phyloP scores from a whole-genome alignment of 2,888 invertebrate genomes.

The Diaprepes abbreviatus region DNA sequence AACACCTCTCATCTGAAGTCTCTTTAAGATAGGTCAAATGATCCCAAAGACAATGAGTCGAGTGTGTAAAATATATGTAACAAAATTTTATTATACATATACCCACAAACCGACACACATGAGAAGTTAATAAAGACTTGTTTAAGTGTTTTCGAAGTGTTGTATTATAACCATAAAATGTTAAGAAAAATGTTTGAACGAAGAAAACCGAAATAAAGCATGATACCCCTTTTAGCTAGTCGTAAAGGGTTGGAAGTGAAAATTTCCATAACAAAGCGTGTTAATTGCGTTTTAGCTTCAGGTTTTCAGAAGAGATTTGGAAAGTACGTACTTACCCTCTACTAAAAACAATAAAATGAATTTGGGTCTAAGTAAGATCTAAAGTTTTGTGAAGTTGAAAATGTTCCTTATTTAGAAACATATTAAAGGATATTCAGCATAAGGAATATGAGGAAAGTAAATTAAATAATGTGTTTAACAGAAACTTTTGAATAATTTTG shows the following conservation, averaged over 20 bases:
- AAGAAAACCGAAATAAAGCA: not conserved
- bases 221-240: not conserved
- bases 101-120: too few relatives aligned
- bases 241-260: not conserved
- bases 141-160: too few relatives aligned
- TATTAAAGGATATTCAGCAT: not conserved
- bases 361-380: not conserved
- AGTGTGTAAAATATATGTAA: too few relatives aligned
- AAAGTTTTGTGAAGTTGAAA: slow-evolving; percentile 2
- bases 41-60: too few relatives aligned
- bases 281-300: slow-evolving; percentile 10
- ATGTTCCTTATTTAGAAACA: not conserved
- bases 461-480: not conserved
- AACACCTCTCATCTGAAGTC: too few relatives aligned
- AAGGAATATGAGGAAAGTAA: not conserved
- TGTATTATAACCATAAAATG: not conserved
- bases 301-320: slow-evolving; percentile 7
- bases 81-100: too few relatives aligned
- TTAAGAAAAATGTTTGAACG: not conserved
- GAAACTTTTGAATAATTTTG: not conserved
- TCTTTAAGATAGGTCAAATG: too few relatives aligned
- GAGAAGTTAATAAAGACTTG: too few relatives aligned
- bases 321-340: slow-evolving; percentile 8
- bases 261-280: slow-evolving; percentile 13
- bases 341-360: slow-evolving; percentile 5